Evolutionary conservation across 2,888 invertebrate genomes (phyloP), one percentile per base, ranked within the genome.

Genomic region (Acanthosepion esculentum): DNA sequence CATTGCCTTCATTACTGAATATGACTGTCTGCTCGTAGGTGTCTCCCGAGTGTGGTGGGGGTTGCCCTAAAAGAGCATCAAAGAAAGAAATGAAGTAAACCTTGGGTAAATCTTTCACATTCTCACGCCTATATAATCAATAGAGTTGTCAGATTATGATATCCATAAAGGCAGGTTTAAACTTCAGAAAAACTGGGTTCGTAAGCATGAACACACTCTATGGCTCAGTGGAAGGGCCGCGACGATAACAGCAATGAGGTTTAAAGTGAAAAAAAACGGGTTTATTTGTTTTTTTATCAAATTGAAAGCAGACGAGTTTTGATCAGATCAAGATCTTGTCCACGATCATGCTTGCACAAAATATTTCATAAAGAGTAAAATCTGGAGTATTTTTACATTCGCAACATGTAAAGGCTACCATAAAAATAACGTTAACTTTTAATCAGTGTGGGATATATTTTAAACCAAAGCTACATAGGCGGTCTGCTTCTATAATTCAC

Each of bases 91-190:
- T 18, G 78, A 33, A 12, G 78, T n/a, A 78, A n/a, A 78, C n/a
- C 78, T 78, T 15, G 78, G 33, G 78, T 78, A 33, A n/a, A 78
- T 78, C n/a, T 78, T 78, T 78, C 78, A 78, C n/a, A 7, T 78
- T 78, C 78, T 78, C 33, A 78, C 78, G 78, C 78, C 78, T 78
- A 78, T n/a, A n/a, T 78, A 78, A 78, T 78, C 78, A 33, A 78
- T n/a, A 33, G n/a, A 78, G 10, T n/a, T 78, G n/a, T 78, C 78
- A 78, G 12, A 15, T 78, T 78, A 78, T 78, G 33, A 78, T 78
- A 78, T 78, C 15, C 78, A 78, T 15, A n/a, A 12, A 78, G n/a
- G 78, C n/a, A 33, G n/a, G n/a, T 26, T 64, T 29, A 26, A 29
- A 5, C 26, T 26, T 64, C 23, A 64, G 64, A 64, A 23, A 7